phyloP scores from a whole-genome alignment of 2,113 vertebrate genomes.

The Strix uralensis region DNA sequence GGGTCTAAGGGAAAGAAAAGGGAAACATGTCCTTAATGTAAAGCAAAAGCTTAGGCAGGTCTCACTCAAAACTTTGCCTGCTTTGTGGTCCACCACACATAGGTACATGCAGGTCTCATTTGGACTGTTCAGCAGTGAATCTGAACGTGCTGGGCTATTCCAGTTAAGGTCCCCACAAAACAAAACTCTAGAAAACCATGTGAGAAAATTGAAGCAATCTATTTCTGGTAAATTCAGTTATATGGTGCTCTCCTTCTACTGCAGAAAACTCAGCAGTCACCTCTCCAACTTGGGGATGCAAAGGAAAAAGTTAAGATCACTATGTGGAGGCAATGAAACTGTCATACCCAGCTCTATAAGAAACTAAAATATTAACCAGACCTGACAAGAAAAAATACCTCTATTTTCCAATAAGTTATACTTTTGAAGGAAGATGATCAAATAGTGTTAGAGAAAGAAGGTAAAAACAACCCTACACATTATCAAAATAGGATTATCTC shows the following conservation, averaged over 20 bases:
- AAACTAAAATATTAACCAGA: constrained; percentile 8
- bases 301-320: neutral
- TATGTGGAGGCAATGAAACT: neutral
- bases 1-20: neutral
- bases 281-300: neutral
- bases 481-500: neutral
- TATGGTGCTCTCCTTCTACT: neutral
- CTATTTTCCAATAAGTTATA: neutral
- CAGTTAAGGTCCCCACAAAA: neutral
- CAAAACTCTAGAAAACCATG: neutral
- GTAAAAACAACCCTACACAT: neutral
- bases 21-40: neutral
- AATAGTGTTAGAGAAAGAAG: neutral
- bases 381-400: neutral
- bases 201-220: neutral
- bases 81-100: neutral
- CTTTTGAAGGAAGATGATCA: neutral
- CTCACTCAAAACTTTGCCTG: neutral
- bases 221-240: neutral
- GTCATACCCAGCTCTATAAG: neutral
- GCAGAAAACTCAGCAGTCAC: neutral
- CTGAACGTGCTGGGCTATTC: neutral
- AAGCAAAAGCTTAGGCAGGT: neutral
- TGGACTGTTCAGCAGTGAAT: neutral
- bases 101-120: neutral